These are phyloP conservation scores for Microcebus lehilahytsara DNA, from an alignment of 2,113 vertebrate genomes.

Conservation along the genomic window DNA sequence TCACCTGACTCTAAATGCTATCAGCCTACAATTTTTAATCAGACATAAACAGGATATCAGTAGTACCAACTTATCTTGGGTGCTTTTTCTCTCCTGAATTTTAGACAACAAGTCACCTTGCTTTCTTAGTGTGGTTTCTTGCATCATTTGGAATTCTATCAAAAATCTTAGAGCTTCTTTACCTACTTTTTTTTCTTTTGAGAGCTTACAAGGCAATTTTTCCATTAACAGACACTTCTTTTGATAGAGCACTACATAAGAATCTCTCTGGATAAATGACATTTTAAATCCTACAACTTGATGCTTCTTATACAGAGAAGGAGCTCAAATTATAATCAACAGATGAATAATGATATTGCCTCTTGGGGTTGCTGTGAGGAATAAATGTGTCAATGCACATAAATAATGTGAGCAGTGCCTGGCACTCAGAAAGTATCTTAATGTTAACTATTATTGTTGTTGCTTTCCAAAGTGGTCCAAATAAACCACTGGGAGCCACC, in stretches of 20 bases:
- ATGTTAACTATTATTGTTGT: background rate
- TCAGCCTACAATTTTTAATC: background rate
- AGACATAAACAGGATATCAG: background rate
- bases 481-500: background rate
- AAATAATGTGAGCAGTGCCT: background rate
- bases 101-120: background rate
- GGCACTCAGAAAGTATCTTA: background rate
- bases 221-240: background rate
- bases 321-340: background rate
- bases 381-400: background rate
- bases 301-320: background rate
- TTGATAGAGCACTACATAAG: background rate
- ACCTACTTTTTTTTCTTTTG: background rate
- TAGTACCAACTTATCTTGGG: background rate
- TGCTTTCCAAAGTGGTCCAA: background rate
- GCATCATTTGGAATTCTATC: background rate
- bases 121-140: background rate
- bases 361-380: background rate
- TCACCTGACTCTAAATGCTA: background rate
- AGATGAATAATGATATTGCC: background rate
- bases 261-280: background rate
- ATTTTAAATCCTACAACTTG: conserved; percentile 13
- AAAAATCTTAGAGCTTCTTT: conserved; percentile 24
- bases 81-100: background rate
- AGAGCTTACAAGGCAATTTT: background rate